Conservation (phyloP, 2,113 vertebrate genomes). For the Odocoileus virginianus region DNA sequence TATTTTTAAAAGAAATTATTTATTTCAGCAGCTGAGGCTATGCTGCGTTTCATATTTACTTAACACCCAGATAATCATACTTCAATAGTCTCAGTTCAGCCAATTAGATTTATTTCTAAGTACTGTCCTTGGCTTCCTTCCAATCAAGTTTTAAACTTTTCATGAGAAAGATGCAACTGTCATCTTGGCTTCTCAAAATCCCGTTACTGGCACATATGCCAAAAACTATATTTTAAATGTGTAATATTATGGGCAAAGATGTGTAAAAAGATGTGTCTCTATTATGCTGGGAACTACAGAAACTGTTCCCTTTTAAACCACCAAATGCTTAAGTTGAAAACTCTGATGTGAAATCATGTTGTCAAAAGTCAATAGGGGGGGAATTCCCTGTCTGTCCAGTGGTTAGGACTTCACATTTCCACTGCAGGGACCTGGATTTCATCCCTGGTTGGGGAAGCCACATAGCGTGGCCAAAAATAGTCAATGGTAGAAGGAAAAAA, state of each 20-base stretch:
- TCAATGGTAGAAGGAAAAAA: not conserved
- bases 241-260: not conserved
- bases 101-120: not conserved
- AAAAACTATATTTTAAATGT: not conserved
- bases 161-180: not conserved
- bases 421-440: not conserved
- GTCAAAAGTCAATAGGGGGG: not conserved
- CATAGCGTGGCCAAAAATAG: not conserved
- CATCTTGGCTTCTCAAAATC: not conserved
- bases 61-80: not conserved
- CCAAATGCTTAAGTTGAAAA: not conserved
- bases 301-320: not conserved
- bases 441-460: not conserved
- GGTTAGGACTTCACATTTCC: not conserved
- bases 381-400: not conserved
- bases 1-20: not conserved
- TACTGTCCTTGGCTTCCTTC: not conserved
- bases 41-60: not conserved
- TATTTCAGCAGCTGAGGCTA: not conserved
- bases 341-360: not conserved
- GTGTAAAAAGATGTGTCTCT: not conserved
- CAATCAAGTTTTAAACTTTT: slow-evolving; percentile 15
- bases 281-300: not conserved
- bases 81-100: not conserved
- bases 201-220: not conserved